Evolutionary conservation across 2,113 vertebrate genomes (phyloP).

Genomic region (Hemichromis elongatus): DNA sequence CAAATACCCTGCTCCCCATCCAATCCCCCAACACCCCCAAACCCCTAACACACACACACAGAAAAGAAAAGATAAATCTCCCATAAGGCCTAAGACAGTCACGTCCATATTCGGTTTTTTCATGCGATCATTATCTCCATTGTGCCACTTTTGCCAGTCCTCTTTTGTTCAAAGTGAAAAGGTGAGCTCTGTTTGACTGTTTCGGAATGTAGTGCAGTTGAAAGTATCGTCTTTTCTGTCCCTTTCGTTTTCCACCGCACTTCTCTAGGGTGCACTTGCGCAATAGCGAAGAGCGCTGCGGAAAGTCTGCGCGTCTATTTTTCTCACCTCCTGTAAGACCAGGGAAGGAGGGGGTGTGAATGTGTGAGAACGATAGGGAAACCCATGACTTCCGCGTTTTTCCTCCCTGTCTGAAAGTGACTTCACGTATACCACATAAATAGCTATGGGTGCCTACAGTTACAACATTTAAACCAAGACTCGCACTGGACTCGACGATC

Average conservation of each 20-base stretch:
- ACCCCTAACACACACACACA: not conserved
- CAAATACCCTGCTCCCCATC: not conserved
- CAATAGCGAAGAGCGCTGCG: conserved; percentile 19
- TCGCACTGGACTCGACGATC: not conserved
- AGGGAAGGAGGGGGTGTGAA: not conserved
- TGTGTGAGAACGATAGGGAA: conserved; percentile 42
- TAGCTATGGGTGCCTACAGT: not conserved
- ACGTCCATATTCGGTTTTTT: not conserved
- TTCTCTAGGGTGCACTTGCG: conserved; percentile 15
- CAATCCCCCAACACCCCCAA: not conserved
- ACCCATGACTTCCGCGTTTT: conserved; percentile 68
- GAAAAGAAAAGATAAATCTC: not conserved
- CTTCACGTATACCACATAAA: not conserved
- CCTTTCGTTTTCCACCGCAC: conserved; percentile 49
- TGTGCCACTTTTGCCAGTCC: not conserved
- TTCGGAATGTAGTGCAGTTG: not conserved
- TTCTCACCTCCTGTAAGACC: conserved; percentile 3
- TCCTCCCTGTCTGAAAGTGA: conserved; percentile 31
- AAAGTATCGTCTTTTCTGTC: not conserved
- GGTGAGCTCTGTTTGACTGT: not conserved
- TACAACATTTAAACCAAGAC: not conserved
- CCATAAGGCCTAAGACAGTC: not conserved
- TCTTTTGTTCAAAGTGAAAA: not conserved
- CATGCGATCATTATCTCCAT: not conserved
- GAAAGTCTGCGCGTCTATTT: conserved; percentile 35